These are phyloP conservation scores for Pteropus alecto DNA, from an alignment of 2,113 vertebrate species.

Conservation along the genomic window DNA sequence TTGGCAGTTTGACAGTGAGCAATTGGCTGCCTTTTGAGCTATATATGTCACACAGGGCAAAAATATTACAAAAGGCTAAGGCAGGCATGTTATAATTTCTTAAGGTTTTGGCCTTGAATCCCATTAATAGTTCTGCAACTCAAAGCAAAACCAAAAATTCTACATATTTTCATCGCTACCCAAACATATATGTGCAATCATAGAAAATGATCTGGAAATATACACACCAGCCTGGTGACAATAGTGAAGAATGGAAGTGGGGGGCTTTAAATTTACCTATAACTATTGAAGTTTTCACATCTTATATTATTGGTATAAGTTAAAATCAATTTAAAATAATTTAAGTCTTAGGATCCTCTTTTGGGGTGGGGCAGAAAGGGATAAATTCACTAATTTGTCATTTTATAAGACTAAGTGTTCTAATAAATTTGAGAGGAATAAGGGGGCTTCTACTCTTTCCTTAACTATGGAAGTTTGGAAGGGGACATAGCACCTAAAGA, in stretches of 20 bases:
- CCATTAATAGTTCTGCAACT: neutral
- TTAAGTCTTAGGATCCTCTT: neutral
- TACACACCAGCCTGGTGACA: neutral
- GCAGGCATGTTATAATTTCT: neutral
- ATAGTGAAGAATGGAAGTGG: neutral
- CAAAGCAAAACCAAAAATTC: neutral
- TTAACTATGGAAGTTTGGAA: neutral
- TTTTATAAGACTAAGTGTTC: neutral
- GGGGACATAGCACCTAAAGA: neutral
- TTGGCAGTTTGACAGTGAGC: neutral
- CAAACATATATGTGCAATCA: neutral
- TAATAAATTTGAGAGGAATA: neutral
- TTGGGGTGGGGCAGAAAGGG: neutral
- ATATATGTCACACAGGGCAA: neutral
- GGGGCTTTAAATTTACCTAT: neutral
- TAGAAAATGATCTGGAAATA: neutral
- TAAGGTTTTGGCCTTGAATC: neutral
- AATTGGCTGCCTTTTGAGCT: neutral
- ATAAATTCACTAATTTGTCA: neutral
- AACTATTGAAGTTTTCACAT: neutral
- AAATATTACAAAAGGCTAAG: neutral
- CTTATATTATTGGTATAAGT: neutral
- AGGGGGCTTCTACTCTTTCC: neutral
- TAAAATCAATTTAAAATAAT: slow-evolving; percentile 4
- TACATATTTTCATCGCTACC: neutral